These are phyloP conservation scores for Okamejei kenojei DNA, from an alignment of 2,797 vertebrate genomes.

Conservation along the genomic window DNA sequence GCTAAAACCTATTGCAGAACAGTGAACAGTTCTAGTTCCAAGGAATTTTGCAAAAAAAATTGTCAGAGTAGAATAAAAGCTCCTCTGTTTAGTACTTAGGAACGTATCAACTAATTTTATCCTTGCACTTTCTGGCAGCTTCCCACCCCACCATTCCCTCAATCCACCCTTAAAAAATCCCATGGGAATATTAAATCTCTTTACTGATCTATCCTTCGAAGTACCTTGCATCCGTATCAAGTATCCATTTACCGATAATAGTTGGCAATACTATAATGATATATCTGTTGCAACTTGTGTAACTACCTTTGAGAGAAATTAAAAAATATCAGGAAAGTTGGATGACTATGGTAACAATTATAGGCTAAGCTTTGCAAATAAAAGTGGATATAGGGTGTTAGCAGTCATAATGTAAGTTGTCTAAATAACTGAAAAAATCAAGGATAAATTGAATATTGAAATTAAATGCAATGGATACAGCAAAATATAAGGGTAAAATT, in stretches of 20 bases:
- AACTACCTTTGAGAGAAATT: background rate
- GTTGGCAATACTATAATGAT: background rate
- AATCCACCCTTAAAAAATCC: background rate
- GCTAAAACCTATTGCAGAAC: background rate
- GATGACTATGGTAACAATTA: background rate
- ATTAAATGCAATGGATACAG: too few relatives aligned
- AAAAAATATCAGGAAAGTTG: background rate
- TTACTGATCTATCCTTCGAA: background rate
- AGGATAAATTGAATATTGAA: too few relatives aligned
- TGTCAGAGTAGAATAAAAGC: slow-evolving; percentile 3
- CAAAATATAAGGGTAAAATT: too few relatives aligned
- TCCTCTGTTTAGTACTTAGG: background rate
- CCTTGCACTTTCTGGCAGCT: background rate
- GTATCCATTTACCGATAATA: background rate
- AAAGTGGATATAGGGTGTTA: too few relatives aligned
- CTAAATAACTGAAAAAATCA: too few relatives aligned
- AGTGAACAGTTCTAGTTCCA: slow-evolving; percentile 9
- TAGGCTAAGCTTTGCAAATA: background rate
- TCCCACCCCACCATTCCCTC: background rate
- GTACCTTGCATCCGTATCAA: background rate
- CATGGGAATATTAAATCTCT: background rate
- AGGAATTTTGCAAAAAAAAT: background rate
- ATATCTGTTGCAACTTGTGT: background rate
- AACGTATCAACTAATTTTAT: background rate
- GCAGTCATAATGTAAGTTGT: too few relatives aligned